These are phyloP conservation scores for Orthosia cruda DNA, from an alignment of 2,888 invertebrate genomes.

Conservation along the genomic window DNA sequence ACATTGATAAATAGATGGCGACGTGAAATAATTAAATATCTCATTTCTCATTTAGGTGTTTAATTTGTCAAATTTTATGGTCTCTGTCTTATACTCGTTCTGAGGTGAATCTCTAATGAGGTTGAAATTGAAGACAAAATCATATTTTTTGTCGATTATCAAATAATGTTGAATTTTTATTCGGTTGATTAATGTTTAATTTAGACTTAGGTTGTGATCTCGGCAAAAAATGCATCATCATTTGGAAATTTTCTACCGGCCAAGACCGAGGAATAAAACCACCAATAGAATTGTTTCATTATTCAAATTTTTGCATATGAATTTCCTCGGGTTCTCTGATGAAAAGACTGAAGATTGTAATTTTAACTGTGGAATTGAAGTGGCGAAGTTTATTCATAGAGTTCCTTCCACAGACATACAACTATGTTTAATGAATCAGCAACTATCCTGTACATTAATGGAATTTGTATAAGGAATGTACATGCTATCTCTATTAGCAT, in stretches of 20 bases:
- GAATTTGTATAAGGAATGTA: constrained; percentile 19
- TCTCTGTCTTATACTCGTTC: constrained; percentile 66
- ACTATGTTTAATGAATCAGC: constrained; percentile 1
- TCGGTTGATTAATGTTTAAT: not conserved
- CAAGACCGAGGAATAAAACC: not conserved
- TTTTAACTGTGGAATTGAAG: not conserved
- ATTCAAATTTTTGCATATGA: not conserved
- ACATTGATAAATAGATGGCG: constrained; percentile 73
- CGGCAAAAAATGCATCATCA: not conserved
- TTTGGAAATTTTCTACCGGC: not conserved
- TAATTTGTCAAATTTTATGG: constrained; percentile 77
- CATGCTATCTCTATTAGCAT: constrained; percentile 42
- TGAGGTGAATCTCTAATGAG: constrained; percentile 74
- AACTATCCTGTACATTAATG: constrained; percentile 14
- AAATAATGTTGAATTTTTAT: constrained; percentile 27
- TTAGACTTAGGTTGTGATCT: not conserved
- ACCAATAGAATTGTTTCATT: not conserved
- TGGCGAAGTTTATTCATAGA: not conserved
- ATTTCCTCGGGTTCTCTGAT: not conserved
- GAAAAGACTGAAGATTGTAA: not conserved
- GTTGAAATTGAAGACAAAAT: constrained; percentile 52
- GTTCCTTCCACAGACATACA: not conserved
- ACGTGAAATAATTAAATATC: constrained; percentile 70
- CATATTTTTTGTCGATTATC: constrained; percentile 29
- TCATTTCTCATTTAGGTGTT: constrained; percentile 70